Base-by-base conservation (phyloP, 2,113 vertebrate species). In the Apistogramma diplotaenia region DNA sequence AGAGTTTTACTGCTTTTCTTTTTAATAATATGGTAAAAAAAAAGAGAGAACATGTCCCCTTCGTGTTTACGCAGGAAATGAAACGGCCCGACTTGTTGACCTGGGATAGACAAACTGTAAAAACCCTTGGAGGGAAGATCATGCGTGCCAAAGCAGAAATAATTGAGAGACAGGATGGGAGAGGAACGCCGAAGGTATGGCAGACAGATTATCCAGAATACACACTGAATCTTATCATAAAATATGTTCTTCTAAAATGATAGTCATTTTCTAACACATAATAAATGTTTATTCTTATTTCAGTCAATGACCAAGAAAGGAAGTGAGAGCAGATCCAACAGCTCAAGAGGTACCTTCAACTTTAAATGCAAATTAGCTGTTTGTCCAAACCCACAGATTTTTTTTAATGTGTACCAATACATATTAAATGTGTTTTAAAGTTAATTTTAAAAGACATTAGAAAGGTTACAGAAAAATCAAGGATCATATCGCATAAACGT, bases 151-250 rank as follows among this genome's bases (percentile, higher is more conserved):
- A 87, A 87, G 94, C 95, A n/a, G 94, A 94, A 74, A 87, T 96
- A 25, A 86, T 94, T 9, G 95, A 95, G 70, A 92, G 93, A 67
- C 93, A 96, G 37, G 93, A 95, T 58, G 95, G 95, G 80, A 88
- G 90, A 77, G 95, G 95, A 59, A 61, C 10, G 33, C 94, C 94
- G 61, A 53, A 60, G 89, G 94, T 95, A 78, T 8, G 82, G 71
- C 4, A 74, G 54, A n/a, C 4, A 43, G 23, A 31, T 59, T n/a
- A 56, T 2, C 2, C 8, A 35, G 7, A 56, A 46, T 67, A 46
- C 1, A 58, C 67, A 16, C 13, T 77, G 16, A 85, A 33, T 75
- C 29, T 75, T 33, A 12, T 74, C 2, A 33, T 15, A 35, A 72
- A 1, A 25, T 49, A 49, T 51, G 5, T 18, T 21, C 3, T 43